These are phyloP conservation scores for Leptinotarsa tumamoca DNA, from an alignment of 2,888 invertebrate genomes.

Conservation along the genomic window DNA sequence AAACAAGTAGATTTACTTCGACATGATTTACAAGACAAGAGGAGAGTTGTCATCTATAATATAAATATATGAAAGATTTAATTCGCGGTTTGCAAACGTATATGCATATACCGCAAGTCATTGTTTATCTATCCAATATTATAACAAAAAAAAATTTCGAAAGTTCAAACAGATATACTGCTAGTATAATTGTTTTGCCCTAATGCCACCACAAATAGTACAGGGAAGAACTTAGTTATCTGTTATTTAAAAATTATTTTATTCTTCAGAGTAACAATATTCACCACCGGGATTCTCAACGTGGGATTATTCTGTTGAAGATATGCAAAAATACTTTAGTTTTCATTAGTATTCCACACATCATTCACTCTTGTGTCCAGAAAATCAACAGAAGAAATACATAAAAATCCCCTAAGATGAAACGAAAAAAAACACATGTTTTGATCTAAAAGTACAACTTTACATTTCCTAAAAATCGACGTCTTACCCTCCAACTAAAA, in stretches of 20 bases:
- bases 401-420: not conserved
- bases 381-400: not conserved
- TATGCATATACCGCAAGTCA: too few relatives aligned
- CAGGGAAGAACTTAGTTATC: not conserved
- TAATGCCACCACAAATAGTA: not conserved
- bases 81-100: too few relatives aligned
- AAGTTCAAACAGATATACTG: too few relatives aligned
- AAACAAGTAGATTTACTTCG: not conserved
- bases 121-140: not conserved
- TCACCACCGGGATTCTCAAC: too few relatives aligned
- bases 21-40: not conserved
- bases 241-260: not conserved
- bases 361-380: too few relatives aligned
- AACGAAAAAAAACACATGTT: not conserved
- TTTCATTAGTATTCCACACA: too few relatives aligned
- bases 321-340: not conserved
- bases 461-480: not conserved
- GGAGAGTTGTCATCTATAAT: not conserved
- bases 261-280: too few relatives aligned
- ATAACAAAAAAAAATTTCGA: not conserved
- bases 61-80: not conserved
- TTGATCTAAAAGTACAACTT: not conserved
- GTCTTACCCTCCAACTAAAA: conserved; percentile 70
- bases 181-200: too few relatives aligned
- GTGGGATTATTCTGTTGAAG: not conserved